phyloP scores from a whole-genome alignment of 1,140 invertebrate species.

The Drosophila cardini region DNA sequence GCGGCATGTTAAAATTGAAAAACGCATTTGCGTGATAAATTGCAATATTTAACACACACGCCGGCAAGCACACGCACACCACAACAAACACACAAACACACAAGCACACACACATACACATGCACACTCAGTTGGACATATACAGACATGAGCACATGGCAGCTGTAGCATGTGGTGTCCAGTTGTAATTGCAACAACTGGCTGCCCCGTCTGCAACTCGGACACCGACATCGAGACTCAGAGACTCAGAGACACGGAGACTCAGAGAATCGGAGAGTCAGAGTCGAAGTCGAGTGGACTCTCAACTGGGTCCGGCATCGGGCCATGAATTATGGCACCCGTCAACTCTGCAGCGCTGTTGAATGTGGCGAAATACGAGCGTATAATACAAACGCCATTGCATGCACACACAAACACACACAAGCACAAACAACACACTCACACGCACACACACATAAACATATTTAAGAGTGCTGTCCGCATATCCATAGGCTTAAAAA shows the following conservation, averaged over 20 bases:
- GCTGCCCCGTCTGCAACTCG: conserved; percentile 46
- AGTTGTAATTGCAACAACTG: conserved; percentile 83
- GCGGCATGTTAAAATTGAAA: conserved; percentile 85
- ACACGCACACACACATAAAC: conserved; percentile 9
- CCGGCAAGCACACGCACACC: conserved; percentile 34
- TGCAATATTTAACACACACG: conserved; percentile 84
- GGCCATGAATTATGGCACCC: conserved; percentile 80
- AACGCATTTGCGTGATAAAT: conserved; percentile 85
- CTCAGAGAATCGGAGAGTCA: conserved; percentile 12
- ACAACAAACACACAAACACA: conserved; percentile 12
- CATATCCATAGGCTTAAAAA: too few species aligned
- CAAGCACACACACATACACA: neutral
- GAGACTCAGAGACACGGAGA: conserved; percentile 9
- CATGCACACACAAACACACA: conserved; percentile 59
- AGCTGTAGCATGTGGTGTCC: conserved; percentile 82
- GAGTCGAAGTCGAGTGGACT: conserved; percentile 20
- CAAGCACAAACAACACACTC: conserved; percentile 32
- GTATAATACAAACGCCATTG: conserved; percentile 83
- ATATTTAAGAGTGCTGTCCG: too few species aligned
- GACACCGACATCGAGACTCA: conserved; percentile 15
- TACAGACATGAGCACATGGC: conserved; percentile 60
- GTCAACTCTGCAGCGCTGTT: conserved; percentile 79
- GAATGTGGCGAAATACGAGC: conserved; percentile 83
- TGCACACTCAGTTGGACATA: neutral
- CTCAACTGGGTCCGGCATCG: conserved; percentile 51